Evolutionary conservation across 2,797 vertebrate genomes (phyloP), one percentile per base, ranked within the genome.

Genomic region (Gymnocypris eckloni): DNA sequence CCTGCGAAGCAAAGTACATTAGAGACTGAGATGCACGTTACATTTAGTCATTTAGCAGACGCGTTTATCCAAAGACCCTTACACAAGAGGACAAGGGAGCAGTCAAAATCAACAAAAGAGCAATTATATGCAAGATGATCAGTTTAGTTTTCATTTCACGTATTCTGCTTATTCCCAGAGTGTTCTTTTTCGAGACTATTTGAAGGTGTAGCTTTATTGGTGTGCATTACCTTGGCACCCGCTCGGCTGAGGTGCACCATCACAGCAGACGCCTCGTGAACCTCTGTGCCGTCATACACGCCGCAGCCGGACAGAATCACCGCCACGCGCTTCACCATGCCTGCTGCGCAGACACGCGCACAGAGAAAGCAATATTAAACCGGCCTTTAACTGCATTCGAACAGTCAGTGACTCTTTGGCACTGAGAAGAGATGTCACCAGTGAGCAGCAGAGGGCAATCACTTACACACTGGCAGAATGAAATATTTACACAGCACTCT

Each of bases 201-300:
- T 52, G 6, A 16, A 16, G 54, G 45, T n/a, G 54, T 56, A 22
- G 11, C 6, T 13, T 45, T 48, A 59, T 43, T 3, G 5, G 76
- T 22, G 59, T 45, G 41, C 59, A 33, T 52, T 94, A 97, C 97
- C 94, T 97, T 94, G 22, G 95, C 96, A 73, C 95, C 96, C 48
- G 94, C 96, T 7, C 97, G 94, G 91, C 97, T 97, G 89, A 98
- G 94, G 39, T 97, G 97, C 67, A 97, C 96, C 85, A 97, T 92
- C 25, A 96, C 84, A 0, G 97, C 97, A 0, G 97, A 97, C 1
- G 96, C 93, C 91, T 97, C 97, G 0, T 97, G 96, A 90, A 98
- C 48, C 91, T 98, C 97, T 1, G 95, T 96, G 69, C 97, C 97
- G 0, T 97, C 97, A 39, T 96, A 97, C 50, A 96, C 95, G 0